A percentile compares a stretch with the other conserved stretches of the same genome.
Conservation (phyloP, 2,888 invertebrate species). For the Pegoplata infirma region DNA sequence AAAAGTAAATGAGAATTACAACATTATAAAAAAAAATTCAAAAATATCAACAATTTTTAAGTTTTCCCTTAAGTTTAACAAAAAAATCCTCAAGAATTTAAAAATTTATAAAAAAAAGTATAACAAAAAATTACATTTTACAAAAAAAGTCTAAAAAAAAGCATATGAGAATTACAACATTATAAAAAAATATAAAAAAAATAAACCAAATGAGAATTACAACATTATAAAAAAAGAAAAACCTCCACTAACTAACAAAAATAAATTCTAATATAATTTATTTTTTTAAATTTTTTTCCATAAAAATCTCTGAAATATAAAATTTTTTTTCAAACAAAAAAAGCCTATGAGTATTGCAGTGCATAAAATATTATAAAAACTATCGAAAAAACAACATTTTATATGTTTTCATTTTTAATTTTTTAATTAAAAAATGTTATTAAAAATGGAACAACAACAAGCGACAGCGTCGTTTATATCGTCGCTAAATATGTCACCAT, state of each 20-base stretch:
- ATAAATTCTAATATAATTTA: not conserved
- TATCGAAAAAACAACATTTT: slow-evolving; percentile 13
- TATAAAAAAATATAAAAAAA: slow-evolving; percentile 2
- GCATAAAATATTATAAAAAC: not conserved
- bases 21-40: not conserved
- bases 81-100: not conserved
- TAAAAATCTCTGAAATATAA: too few species aligned
- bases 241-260: too few species aligned
- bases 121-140: not conserved
- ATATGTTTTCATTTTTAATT: too few species aligned
- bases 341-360: not conserved
- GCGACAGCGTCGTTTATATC: slow-evolving; percentile 90
- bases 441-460: slow-evolving; percentile 91
- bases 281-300: not conserved
- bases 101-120: slow-evolving; percentile 1
- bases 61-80: not conserved
- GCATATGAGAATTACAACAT: slow-evolving; percentile 30
- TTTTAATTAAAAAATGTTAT: slow-evolving; percentile 82
- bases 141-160: slow-evolving; percentile 3
- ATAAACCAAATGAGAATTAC: too few species aligned
- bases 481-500: slow-evolving; percentile 93
- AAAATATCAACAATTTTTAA: not conserved
- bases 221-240: too few species aligned
- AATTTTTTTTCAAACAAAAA: too few species aligned
- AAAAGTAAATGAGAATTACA: not conserved